Evolutionary conservation across 2,888 invertebrate genomes (phyloP), one percentile per base, ranked within the genome.

Genomic region (Cephonodes hylas): DNA sequence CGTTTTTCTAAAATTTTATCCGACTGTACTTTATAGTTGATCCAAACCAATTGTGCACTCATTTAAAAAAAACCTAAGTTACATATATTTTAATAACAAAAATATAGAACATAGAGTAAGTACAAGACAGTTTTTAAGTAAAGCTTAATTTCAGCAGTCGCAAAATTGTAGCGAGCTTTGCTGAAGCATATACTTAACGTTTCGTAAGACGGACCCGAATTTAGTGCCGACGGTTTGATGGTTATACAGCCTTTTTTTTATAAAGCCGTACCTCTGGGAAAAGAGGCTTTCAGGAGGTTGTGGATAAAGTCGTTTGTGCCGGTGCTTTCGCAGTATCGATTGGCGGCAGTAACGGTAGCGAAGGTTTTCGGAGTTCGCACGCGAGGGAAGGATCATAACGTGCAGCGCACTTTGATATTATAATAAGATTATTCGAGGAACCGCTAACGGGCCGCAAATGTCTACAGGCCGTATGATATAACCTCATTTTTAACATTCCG

Each of bases 351-450:
- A 80, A 80, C 80, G 76, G 77, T 75, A 79, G 74, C 73, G 79
- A 81, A 84, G 84, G 84, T 83, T 85, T 84, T 83, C 72, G 76
- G 83, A 86, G 85, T 84, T 83, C 77, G 83, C 86, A 89, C 88
- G 89, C 87, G 79, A 88, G 81, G 84, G 80, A 83, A 82, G 81
- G 81, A 85, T 79, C 80, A 82, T 85, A 85, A 82, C 81, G 81
- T 82, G 81, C 79, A 80, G 79, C 79, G 76, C 75, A 81, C 80
- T 85, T 83, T 83, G 84, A 85, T 85, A 83, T 84, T 85, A 80
- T 83, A 83, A 85, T 80, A 75, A 84, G 84, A 87, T 86, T 85
- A 84, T 77, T 75, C 71, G 73, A 75, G 69, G 69, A 78, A 79
- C 78, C 80, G 72, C 80, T 77, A 81, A 81, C 81, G 72, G 76